A percentile compares a stretch with the other conserved stretches of the same genome.
phyloP scores from a whole-genome alignment of 2,113 vertebrate genomes.

The Pachypanchax playfairii region DNA sequence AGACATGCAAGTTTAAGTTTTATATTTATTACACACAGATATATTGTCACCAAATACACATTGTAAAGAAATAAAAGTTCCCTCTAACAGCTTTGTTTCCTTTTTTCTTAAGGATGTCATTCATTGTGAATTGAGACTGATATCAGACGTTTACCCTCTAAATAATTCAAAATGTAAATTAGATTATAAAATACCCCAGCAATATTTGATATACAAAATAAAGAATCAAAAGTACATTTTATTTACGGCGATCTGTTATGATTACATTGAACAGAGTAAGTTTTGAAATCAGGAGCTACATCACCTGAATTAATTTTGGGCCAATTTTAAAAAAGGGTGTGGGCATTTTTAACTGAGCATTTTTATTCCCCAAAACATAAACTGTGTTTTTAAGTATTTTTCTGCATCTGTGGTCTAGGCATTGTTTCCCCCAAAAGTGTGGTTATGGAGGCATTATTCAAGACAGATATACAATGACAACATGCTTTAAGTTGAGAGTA shows the following conservation, averaged over 20 bases:
- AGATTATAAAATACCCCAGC: no score
- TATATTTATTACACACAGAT: conserved; percentile 70
- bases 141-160: no score
- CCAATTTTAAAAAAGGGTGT: conserved; percentile 21
- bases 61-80: conserved; percentile 14
- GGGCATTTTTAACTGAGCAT: conserved; percentile 54
- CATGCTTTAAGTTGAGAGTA: conserved; percentile 15
- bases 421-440: conserved; percentile 12
- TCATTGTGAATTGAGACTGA: not conserved
- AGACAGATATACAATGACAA: conserved; percentile 14
- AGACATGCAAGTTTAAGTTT: conserved; percentile 80
- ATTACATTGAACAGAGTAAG: not conserved
- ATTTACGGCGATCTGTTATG: no score
- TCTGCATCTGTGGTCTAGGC: not conserved
- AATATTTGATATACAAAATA: no score
- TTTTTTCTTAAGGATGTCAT: not conserved
- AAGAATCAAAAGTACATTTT: no score
- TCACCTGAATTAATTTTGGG: conserved; percentile 2
- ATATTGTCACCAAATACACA: conserved; percentile 64
- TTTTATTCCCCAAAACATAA: conserved; percentile 15
- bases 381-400: conserved; percentile 2
- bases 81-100: not conserved
- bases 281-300: not conserved
- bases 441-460: conserved; percentile 7
- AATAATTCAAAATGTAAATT: no score